These are phyloP conservation scores for Platynereis dumerilii DNA, from an alignment of 2,888 invertebrate genomes.

Conservation along the genomic window DNA sequence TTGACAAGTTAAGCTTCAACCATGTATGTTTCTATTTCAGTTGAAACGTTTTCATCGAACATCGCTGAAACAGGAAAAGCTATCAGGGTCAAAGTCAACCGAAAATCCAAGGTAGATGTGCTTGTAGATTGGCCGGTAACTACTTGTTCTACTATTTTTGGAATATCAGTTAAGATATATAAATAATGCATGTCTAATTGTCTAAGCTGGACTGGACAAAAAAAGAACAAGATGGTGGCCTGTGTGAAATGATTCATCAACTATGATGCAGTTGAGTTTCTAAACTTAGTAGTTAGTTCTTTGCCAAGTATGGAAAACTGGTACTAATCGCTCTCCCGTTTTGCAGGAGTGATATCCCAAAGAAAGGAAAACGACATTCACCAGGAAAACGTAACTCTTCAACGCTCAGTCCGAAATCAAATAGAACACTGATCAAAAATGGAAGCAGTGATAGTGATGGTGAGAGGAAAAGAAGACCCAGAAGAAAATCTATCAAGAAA, in stretches of 20 bases:
- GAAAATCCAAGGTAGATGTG: neutral
- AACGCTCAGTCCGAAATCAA: slow-evolving; percentile 18
- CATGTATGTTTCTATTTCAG: too few relatives aligned
- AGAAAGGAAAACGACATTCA: neutral
- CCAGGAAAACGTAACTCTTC: slow-evolving; percentile 13
- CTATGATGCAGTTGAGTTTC: too few relatives aligned
- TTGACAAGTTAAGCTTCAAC: too few relatives aligned
- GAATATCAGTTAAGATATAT: too few relatives aligned
- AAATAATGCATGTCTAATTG: too few relatives aligned
- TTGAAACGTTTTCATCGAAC: neutral
- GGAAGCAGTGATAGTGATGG: slow-evolving; percentile 20
- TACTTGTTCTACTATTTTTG: neutral
- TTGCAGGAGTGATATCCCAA: slow-evolving; percentile 19
- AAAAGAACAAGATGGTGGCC: too few relatives aligned
- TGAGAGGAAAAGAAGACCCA: slow-evolving; percentile 8
- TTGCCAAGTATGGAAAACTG: too few relatives aligned
- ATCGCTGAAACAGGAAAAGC: neutral
- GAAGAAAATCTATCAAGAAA: slow-evolving; percentile 13
- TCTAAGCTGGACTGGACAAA: too few relatives aligned
- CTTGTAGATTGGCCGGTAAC: neutral
- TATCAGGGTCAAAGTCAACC: slow-evolving; percentile 2
- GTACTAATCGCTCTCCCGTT: too few relatives aligned
- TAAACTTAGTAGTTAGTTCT: too few relatives aligned
- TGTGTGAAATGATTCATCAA: too few relatives aligned
- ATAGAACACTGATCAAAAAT: neutral